phyloP scores from a whole-genome alignment of 2,797 vertebrate species.

The Gymnodraco acuticeps region DNA sequence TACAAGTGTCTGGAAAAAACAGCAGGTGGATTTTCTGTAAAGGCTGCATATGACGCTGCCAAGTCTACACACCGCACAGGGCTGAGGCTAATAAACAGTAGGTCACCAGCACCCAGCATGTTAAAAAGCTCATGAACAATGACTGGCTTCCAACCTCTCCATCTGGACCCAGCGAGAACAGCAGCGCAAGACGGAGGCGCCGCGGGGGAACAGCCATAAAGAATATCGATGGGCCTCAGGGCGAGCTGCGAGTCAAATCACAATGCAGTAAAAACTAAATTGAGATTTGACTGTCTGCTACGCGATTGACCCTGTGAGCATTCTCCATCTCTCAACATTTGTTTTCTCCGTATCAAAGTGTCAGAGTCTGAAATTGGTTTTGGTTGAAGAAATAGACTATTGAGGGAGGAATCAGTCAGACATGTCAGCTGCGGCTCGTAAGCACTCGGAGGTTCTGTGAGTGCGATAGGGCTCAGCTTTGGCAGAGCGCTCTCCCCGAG shows the following conservation, averaged over 20 bases:
- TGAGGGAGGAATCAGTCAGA: conserved; percentile 60
- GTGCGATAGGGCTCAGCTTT: conserved; percentile 62
- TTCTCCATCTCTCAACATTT: conserved; percentile 36
- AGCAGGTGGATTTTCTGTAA: conserved; percentile 67
- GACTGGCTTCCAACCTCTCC: conserved; percentile 69
- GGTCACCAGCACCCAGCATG: conserved; percentile 73
- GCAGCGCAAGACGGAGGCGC: conserved; percentile 47
- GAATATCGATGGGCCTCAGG: conserved; percentile 68
- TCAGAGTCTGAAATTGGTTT: conserved; percentile 75
- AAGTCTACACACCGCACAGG: conserved; percentile 56
- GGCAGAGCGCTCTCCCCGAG: conserved; percentile 57
- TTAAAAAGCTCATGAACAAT: conserved; percentile 79
- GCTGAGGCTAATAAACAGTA: conserved; percentile 78
- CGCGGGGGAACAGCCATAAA: conserved; percentile 59
- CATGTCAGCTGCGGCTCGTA: conserved; percentile 46
- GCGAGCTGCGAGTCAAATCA: conserved; percentile 37
- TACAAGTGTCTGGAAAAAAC: conserved; percentile 64
- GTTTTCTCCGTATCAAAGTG: conserved; percentile 63
- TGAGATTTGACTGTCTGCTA: conserved; percentile 56
- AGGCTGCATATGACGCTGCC: conserved; percentile 56
- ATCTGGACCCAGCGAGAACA: conserved; percentile 71
- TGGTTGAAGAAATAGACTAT: conserved; percentile 61
- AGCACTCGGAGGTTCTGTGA: conserved; percentile 52
- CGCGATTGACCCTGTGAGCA: conserved; percentile 31
- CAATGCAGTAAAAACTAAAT: conserved; percentile 52